phyloP scores from a whole-genome alignment of 2,888 invertebrate genomes.

The Altica lythri region DNA sequence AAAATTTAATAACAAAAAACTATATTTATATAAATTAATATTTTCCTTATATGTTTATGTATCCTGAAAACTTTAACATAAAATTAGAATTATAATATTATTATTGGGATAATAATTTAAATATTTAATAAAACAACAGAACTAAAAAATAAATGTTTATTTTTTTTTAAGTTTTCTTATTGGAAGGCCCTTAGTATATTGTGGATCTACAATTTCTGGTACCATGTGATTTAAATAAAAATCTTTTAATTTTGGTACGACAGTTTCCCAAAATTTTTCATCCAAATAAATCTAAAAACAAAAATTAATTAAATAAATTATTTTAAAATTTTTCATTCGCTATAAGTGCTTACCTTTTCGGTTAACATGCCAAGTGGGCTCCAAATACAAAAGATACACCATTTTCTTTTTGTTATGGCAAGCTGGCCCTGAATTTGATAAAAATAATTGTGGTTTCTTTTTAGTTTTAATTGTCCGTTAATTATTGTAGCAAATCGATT shows the following conservation, averaged over 20 bases:
- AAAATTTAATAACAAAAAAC: too few relatives aligned
- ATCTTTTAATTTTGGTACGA: background rate
- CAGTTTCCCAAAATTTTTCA: background rate
- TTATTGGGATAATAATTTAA: too few relatives aligned
- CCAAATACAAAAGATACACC: constrained; percentile 3
- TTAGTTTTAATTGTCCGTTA: background rate
- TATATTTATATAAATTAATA: too few relatives aligned
- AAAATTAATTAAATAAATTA: background rate
- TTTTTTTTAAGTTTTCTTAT: too few relatives aligned
- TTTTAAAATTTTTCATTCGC: background rate
- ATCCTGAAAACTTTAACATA: too few relatives aligned
- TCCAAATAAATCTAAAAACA: background rate
- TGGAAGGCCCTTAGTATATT: too few relatives aligned
- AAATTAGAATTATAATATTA: too few relatives aligned
- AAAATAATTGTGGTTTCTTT: constrained; percentile 17
- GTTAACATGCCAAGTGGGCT: background rate
- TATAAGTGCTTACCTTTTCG: background rate
- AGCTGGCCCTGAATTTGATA: constrained; percentile 20
- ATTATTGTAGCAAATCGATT: background rate
- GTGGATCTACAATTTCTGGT: background rate
- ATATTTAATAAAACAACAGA: too few relatives aligned
- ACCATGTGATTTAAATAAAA: background rate
- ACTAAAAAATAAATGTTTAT: too few relatives aligned
- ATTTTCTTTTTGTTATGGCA: constrained; percentile 7
- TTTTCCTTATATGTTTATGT: too few relatives aligned